Evolutionary conservation across 1,140 invertebrate genomes (phyloP), one percentile per base, ranked within the genome.

Genomic region (Bombyx mori): DNA sequence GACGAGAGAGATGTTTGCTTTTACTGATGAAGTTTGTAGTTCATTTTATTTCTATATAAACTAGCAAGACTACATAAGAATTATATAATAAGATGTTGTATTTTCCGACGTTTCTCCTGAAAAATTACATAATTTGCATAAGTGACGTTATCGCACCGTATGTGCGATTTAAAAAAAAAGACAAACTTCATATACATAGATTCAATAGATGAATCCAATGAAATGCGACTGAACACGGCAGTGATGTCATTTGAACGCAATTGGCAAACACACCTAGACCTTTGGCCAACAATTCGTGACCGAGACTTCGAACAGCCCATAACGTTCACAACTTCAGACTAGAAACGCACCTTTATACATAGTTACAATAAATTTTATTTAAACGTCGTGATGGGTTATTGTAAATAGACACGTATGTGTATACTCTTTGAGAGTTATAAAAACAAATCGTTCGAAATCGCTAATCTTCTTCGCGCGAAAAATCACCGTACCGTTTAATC

Each of bases 211-310:
- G 2, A 35, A 5, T 35, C 4, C 26, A 35, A 35, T 35, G 26
- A 35, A 35, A 35, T 35, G 4, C 26, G 26, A 35, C 2, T 35
- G 26, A 35, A 35, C 26, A 35, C 26, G 48, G 56, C 59, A 63
- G 74, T 82, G 73, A 79, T 78, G 77, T 79, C 79, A 79, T 73
- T 64, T 55, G 68, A 75, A 73, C 66, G 78, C 64, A 61, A 77
- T 71, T 69, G 66, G 63, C 73, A 65, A 65, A 69, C 65, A 69
- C 68, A 69, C 65, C 65, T 66, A 63, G 66, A 54, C 60, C 60
- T 63, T 56, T 5, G 55, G 64, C 50, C 63, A 64, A 50, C 66
- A 65, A 58, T 69, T 72, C 73, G 78, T 79, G 76, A 72, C 68
- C 63, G 57, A 68, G 61, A 63, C 69, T 68, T 50, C 58, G 63